Evolutionary conservation across 1,140 invertebrate species (phyloP).

Genomic region (Oreohelix idahoensis): DNA sequence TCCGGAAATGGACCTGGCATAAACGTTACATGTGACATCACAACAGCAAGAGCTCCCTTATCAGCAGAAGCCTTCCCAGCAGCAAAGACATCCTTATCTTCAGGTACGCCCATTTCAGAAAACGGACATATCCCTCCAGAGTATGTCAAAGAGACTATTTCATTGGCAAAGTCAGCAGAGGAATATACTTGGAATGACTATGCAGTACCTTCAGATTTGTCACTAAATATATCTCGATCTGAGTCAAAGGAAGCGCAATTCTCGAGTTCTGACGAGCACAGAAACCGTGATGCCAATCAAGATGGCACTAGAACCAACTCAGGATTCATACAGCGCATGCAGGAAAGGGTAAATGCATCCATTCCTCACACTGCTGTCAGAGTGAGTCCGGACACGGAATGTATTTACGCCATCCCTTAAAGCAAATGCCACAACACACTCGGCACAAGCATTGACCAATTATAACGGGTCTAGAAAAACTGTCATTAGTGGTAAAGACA

Average conservation of each 20-base stretch:
- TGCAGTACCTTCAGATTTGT: neutral
- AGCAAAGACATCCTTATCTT: neutral
- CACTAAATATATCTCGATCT: neutral
- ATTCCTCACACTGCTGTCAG: neutral
- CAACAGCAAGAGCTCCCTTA: no score
- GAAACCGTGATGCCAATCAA: neutral
- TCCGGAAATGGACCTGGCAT: neutral
- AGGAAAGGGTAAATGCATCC: neutral
- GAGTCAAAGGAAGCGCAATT: neutral
- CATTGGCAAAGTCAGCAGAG: neutral
- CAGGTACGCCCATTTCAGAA: neutral
- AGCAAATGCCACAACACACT: no score
- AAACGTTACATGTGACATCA: no score
- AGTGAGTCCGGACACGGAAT: neutral
- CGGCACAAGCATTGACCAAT: no score
- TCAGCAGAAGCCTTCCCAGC: neutral
- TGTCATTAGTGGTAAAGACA: no score
- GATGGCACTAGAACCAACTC: neutral
- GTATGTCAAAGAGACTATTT: neutral
- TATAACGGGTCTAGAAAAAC: no score
- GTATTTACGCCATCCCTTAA: slow-evolving; percentile 9
- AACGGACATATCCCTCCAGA: neutral
- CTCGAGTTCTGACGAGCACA: neutral
- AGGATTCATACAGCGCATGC: neutral
- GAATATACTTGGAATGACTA: neutral